A percentile compares a stretch with the other conserved stretches of the same genome.
Evolutionary conservation across 2,888 invertebrate species (phyloP).

Genomic region (Epinotia demarniana): DNA sequence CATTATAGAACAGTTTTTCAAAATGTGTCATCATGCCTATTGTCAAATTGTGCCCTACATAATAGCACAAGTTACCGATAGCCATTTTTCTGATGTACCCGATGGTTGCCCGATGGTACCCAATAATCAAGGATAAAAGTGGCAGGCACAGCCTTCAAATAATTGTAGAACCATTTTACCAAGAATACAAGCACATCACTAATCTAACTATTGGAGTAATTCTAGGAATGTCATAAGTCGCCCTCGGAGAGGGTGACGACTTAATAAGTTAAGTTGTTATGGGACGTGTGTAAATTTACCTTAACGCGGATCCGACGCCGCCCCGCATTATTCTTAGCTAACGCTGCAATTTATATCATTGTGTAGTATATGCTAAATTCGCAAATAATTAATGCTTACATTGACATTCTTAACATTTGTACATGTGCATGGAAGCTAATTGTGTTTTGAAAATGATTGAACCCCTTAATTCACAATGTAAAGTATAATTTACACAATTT

Average conservation of each 20-base stretch:
- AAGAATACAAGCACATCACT: constrained; percentile 18
- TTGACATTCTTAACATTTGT: neutral
- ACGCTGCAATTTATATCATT: constrained; percentile 77
- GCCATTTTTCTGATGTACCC: too few relatives aligned
- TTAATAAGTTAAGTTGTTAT: constrained; percentile 81
- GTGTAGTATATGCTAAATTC: constrained; percentile 58
- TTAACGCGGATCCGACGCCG: constrained; percentile 75
- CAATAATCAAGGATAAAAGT: neutral
- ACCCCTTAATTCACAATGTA: too few relatives aligned
- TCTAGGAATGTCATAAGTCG: constrained; percentile 70
- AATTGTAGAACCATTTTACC: neutral
- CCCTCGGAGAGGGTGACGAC: constrained; percentile 69
- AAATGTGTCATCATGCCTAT: too few relatives aligned
- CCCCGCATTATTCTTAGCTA: constrained; percentile 79
- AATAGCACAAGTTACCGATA: too few relatives aligned
- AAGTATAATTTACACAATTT: too few relatives aligned
- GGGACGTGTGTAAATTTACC: constrained; percentile 81
- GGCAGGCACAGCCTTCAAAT: neutral
- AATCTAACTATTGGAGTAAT: constrained; percentile 19
- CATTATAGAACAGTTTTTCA: too few relatives aligned
- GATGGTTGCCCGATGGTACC: neutral
- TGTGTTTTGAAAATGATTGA: neutral
- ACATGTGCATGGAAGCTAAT: neutral
- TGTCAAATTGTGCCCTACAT: too few relatives aligned
- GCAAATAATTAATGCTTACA: constrained; percentile 45